phyloP scores from a whole-genome alignment of 2,113 vertebrate genomes.

The Chaetops frenatus region DNA sequence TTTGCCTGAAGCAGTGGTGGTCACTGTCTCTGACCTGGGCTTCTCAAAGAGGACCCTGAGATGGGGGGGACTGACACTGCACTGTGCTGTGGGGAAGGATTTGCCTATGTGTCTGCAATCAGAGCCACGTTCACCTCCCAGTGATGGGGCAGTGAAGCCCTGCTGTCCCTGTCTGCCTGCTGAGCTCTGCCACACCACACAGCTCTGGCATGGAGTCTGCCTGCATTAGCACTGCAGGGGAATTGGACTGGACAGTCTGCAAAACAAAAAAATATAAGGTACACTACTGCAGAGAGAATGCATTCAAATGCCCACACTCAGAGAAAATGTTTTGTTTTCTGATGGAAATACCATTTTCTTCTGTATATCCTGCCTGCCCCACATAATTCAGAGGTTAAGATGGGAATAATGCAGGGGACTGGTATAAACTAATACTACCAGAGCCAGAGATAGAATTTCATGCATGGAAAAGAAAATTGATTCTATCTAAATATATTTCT shows the following conservation, averaged over 20 bases:
- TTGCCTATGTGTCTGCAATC: neutral
- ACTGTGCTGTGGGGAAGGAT: neutral
- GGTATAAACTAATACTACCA: neutral
- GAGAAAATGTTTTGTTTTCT: neutral
- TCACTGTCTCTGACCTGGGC: neutral
- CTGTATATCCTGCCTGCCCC: rapidly evolving
- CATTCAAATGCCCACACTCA: neutral
- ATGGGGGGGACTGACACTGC: rapidly evolving
- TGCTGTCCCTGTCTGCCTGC: neutral
- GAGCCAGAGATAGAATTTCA: neutral
- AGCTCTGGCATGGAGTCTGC: neutral
- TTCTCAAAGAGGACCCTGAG: neutral
- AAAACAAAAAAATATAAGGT: neutral
- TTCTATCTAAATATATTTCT: neutral
- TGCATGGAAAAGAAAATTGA: neutral
- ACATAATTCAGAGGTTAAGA: neutral
- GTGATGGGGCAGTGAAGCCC: neutral
- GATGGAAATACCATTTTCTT: neutral
- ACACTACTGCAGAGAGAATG: neutral
- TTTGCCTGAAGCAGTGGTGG: neutral
- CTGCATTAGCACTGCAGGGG: neutral
- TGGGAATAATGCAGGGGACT: neutral
- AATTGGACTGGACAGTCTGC: neutral
- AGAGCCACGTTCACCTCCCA: rapidly evolving
- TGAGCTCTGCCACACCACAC: neutral